Base-by-base conservation (phyloP, 2,888 invertebrate genomes). In the Drosophila villosipedis region DNA sequence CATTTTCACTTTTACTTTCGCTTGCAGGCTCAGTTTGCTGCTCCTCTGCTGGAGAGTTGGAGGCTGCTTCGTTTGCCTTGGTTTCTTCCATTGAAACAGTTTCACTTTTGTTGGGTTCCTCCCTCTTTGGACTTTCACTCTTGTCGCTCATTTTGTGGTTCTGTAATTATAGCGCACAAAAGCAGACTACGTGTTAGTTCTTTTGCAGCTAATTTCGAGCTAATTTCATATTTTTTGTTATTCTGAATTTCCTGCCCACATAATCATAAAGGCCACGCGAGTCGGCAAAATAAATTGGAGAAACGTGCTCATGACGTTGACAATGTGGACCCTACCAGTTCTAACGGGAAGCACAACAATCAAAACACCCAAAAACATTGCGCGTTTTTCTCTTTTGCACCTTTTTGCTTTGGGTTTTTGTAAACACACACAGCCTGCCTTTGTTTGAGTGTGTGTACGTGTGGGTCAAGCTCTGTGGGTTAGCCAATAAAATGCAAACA, bases 251-350 rank as follows among this genome's bases (percentile, higher is more conserved):
- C 74, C 78, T 72, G 80, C 64, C 73, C 68, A 60, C 68, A 68
- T 78, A 80, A 84, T 75, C 63, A 68, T 59, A 63, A 67, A 62
- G 49, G 50, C 73, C 78, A 68, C 72, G 68, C 71, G 70, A 75
- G 64, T 57, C 22, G 57, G 52, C 64, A 72, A 75, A 88, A 67
- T 78, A 90, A 89, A 89, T 86, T 84, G 80, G 74, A 77, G 74
- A 86, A 88, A 88, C 90, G 88, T 89, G 90, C 78, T 77, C 81
- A 78, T 80, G 80, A 75, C 77, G 84, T 81, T 88, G 90, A 89
- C 90, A 89, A 85, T 85, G 88, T 72, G 76, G 41, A 65, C 30
- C 49, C 43, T 28, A 47, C n/a, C 58, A 22, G 49, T 22, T 3
- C 39, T 3, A 57, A 52, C 4, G 39, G 28, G 10, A 50, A 70